Evolutionary conservation across 2,113 vertebrate species (phyloP).

Genomic region (Tautogolabrus adspersus): DNA sequence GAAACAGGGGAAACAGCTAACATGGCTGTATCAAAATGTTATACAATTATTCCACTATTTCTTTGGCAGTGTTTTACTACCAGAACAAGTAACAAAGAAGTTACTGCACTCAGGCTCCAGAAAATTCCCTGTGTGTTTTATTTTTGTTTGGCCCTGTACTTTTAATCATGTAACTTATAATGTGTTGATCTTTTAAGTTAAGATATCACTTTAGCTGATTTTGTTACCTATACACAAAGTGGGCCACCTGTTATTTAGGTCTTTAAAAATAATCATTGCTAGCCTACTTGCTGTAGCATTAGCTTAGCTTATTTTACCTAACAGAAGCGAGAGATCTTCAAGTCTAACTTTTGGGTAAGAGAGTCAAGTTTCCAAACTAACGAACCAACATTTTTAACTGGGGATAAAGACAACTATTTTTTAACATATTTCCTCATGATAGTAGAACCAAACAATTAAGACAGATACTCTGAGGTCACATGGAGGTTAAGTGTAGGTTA

Average conservation of each 20-base stretch:
- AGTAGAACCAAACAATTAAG: background rate
- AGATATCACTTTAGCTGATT: background rate
- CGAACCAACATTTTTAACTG: background rate
- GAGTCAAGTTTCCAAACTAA: background rate
- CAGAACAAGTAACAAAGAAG: background rate
- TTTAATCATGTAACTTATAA: background rate
- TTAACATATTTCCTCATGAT: too few relatives aligned
- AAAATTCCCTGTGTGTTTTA: too few relatives aligned
- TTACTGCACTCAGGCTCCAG: too few relatives aligned
- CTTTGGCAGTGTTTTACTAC: background rate
- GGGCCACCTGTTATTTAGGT: background rate
- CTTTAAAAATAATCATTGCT: background rate
- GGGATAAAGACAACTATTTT: background rate
- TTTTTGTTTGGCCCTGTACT: background rate
- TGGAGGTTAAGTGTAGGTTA: slow-evolving; percentile 35
- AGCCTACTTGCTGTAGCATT: background rate
- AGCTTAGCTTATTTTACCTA: background rate
- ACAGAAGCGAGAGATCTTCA: background rate
- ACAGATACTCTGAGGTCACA: slow-evolving; percentile 23
- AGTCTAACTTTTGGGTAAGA: background rate
- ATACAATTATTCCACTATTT: too few relatives aligned
- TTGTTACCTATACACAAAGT: background rate
- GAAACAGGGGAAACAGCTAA: background rate
- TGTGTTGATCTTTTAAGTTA: background rate
- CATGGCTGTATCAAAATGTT: background rate